A percentile compares a stretch with the other conserved stretches of the same genome.
These are phyloP conservation scores for Boloria selene DNA, from an alignment of 2,888 invertebrate genomes.

Conservation along the genomic window DNA sequence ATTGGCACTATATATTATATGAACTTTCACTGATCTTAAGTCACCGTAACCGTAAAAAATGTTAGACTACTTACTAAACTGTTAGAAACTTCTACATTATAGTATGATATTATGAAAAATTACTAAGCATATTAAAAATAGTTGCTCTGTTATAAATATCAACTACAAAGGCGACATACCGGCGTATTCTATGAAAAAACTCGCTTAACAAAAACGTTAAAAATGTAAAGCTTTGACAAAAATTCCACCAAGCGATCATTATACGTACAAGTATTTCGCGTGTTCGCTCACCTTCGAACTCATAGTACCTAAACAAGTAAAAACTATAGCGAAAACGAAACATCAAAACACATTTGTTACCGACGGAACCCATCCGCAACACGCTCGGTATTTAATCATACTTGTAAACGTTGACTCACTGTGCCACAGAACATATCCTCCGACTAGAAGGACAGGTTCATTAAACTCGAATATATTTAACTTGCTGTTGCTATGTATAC, in stretches of 20 bases:
- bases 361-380: slow-evolving; percentile 30
- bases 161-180: not conserved
- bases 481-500: slow-evolving; percentile 6
- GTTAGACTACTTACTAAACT: too few species aligned
- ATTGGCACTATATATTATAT: too few species aligned
- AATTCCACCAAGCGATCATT: not conserved
- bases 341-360: slow-evolving; percentile 32
- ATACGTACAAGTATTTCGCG: not conserved
- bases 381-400: slow-evolving; percentile 33
- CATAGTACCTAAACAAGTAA: slow-evolving; percentile 7
- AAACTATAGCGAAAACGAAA: slow-evolving; percentile 48
- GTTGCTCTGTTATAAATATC: not conserved
- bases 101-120: not conserved
- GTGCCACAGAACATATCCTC: slow-evolving; percentile 3
- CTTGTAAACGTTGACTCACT: slow-evolving; percentile 37
- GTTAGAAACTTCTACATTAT: too few species aligned
- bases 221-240: not conserved
- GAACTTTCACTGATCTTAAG: too few species aligned
- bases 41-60: too few species aligned
- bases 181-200: not conserved
- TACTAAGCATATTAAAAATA: not conserved
- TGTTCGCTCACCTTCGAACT: slow-evolving; percentile 20
- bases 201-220: not conserved
- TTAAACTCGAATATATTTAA: slow-evolving; percentile 14
- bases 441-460: slow-evolving; percentile 12